Base-by-base conservation (phyloP, 2,797 vertebrate genomes). In the Gastrophryne carolinensis region DNA sequence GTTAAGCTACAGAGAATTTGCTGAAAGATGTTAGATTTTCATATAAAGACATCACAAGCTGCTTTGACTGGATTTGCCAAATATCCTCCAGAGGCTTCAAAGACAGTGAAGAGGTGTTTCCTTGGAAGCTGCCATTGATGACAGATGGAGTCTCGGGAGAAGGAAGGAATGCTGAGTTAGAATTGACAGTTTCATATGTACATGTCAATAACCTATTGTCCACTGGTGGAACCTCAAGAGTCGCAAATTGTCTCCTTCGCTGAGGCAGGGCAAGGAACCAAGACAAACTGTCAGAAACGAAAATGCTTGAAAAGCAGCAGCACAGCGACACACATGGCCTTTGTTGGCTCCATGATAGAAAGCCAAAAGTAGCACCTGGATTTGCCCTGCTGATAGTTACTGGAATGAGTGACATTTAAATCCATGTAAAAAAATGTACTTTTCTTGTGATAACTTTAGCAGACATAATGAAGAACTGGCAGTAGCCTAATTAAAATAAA, bases 51-150 rank as follows among this genome's bases (percentile, higher is more conserved):
- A 58, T 70, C 54, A 34, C 68, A 57, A 71, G 37, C 54, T 58
- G 54, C 54, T 71, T 71, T 24, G 37, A 71, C 26, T 23, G 39
- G 26, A 17, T n/a, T 58, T 71, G 68, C 54, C 68, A 71, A 60
- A 60, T 34, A 71, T 71, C 32, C 54, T 71, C 27, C 23, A 17
- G 54, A 60, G 68, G 39, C 57, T 71, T 71, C 41, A 47, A 60
- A 58, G 54, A 58, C 39, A 47, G 68, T 17, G 68, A 71, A 54
- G 68, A 71, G 68, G 66, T 56, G 66, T 71, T 54, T 71, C 66
- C 53, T 70, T 58, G 66, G 66, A 57, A 70, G 66, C 66, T 70
- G 66, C 54, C 68, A 71, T 29, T 21, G 13, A 7, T 71, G 68
- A 60, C 68, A 71, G 68, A 71, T 71, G 41, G 19, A 71, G 54